Percentiles rank a stretch among this genome's conserved stretches.
phyloP scores from a whole-genome alignment of 2,888 invertebrate genomes.

The Patella pellucida region DNA sequence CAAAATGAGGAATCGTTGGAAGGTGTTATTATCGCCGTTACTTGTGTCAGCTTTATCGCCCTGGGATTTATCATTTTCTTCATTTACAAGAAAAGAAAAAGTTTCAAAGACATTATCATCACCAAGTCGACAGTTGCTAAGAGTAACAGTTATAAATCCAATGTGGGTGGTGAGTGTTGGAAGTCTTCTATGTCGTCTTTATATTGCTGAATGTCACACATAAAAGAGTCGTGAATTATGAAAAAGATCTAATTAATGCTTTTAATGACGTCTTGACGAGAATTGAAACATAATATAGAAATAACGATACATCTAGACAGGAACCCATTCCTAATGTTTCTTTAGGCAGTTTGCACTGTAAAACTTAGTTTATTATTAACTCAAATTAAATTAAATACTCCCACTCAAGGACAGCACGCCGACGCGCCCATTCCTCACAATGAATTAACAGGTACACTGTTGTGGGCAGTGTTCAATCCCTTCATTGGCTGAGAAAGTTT shows the following conservation, averaged over 20 bases:
- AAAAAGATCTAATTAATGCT: neutral
- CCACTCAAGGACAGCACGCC: no score
- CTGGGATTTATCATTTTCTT: constrained; percentile 50
- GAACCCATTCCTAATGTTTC: no score
- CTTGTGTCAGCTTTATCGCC: constrained; percentile 49
- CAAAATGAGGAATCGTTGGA: constrained; percentile 31
- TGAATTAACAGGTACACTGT: no score
- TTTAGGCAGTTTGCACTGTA: no score
- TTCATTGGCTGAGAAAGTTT: no score
- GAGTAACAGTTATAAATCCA: constrained; percentile 67
- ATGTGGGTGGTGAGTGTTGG: constrained; percentile 58
- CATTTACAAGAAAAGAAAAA: constrained; percentile 62
- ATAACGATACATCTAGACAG: neutral
- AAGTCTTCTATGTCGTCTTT: no score
- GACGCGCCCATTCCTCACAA: no score
- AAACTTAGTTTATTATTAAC: no score
- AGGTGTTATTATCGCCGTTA: constrained; percentile 52
- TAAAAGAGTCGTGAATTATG: no score
- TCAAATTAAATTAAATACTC: no score
- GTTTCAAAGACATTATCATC: constrained; percentile 61
- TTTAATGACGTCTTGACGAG: neutral
- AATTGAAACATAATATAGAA: neutral
- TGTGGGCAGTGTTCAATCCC: no score
- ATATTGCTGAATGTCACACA: no score
- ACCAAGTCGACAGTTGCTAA: constrained; percentile 63